Evolutionary conservation across 2,797 vertebrate genomes (phyloP).

Genomic region (Acanthurus tractus): DNA sequence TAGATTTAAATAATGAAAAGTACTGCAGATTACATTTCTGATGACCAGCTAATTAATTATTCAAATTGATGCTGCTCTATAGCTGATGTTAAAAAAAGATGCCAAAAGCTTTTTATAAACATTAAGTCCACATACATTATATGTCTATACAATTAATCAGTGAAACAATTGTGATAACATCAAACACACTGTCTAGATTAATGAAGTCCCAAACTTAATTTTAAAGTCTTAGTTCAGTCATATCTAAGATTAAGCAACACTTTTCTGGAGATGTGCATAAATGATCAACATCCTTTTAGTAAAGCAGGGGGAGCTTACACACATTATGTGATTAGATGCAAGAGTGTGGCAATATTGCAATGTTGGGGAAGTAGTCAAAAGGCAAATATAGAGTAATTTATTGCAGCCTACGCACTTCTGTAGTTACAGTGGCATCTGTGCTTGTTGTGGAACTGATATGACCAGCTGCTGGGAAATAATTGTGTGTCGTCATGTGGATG

Average conservation of each 20-base stretch:
- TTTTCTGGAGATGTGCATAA: not conserved
- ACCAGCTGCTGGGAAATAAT: constrained; percentile 11
- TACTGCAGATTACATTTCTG: too few relatives aligned
- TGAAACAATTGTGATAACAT: not conserved
- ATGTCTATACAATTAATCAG: not conserved
- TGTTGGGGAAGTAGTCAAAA: constrained; percentile 9
- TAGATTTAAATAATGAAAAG: too few relatives aligned
- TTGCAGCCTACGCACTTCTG: constrained; percentile 14
- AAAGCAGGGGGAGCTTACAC: not conserved
- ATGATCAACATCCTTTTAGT: not conserved
- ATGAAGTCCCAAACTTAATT: not conserved
- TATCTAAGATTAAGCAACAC: not conserved
- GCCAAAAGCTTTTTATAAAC: too few relatives aligned
- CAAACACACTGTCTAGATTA: not conserved
- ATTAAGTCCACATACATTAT: not conserved
- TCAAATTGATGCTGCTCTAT: too few relatives aligned
- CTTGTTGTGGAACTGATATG: constrained; percentile 18
- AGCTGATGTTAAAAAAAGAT: too few relatives aligned
- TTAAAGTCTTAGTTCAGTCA: not conserved
- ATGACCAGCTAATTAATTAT: too few relatives aligned
- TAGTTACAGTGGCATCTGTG: constrained; percentile 22
- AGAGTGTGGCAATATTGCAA: constrained; percentile 11
- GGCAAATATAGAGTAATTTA: constrained; percentile 21
- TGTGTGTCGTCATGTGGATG: constrained; percentile 15
- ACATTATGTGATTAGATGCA: constrained; percentile 6